Percentiles rank a stretch among this genome's conserved stretches.
These are phyloP conservation scores for Drosophila quinaria DNA, from an alignment of 2,888 invertebrate species.

Conservation along the genomic window DNA sequence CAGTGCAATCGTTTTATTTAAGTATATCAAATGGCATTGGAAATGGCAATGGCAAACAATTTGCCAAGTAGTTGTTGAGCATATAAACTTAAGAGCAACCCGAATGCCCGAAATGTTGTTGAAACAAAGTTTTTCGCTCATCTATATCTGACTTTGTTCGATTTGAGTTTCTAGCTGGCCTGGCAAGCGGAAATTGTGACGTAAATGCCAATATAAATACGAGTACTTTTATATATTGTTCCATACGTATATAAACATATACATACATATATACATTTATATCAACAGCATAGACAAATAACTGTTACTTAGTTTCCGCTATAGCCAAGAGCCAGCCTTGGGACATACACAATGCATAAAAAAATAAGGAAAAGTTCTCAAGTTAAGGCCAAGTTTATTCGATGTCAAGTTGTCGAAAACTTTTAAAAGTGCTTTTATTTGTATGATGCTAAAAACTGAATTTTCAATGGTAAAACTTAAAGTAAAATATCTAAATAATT, in stretches of 20 bases:
- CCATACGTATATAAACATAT: conserved; percentile 19
- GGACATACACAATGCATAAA: conserved; percentile 23
- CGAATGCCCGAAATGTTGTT: conserved; percentile 45
- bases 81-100: conserved; percentile 48
- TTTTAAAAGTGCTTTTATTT: conserved; percentile 8
- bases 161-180: conserved; percentile 24
- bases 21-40: conserved; percentile 43
- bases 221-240: conserved; percentile 32
- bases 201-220: conserved; percentile 50
- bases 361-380: conserved; percentile 27
- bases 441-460: conserved; percentile 17
- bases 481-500: not conserved
- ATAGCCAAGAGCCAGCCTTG: conserved; percentile 30
- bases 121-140: conserved; percentile 45
- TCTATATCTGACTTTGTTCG: conserved; percentile 32
- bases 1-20: conserved; percentile 45
- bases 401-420: conserved; percentile 31
- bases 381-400: conserved; percentile 50
- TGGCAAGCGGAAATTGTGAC: conserved; percentile 56
- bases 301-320: conserved; percentile 65
- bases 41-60: conserved; percentile 68
- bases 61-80: conserved; percentile 69
- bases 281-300: conserved; percentile 52
- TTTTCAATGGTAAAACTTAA: conserved; percentile 14
- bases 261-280: conserved; percentile 7